Evolutionary conservation across 2,888 invertebrate genomes (phyloP).

Genomic region (Oxytorus armatus): DNA sequence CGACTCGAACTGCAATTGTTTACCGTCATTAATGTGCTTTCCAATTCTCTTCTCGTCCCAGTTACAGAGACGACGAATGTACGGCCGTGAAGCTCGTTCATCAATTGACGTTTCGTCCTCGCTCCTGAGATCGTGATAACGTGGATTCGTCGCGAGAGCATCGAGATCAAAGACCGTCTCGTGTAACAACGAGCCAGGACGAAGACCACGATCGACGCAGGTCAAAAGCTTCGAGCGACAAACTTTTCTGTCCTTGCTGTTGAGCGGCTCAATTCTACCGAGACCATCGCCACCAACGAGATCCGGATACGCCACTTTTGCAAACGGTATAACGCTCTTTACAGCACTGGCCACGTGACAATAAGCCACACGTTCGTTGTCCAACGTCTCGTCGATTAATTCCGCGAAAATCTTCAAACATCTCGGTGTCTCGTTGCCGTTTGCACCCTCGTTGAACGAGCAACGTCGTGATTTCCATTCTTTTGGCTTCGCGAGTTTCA

Average conservation of each 20-base stretch:
- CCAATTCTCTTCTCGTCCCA: constrained; percentile 77
- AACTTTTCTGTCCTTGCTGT: constrained; percentile 85
- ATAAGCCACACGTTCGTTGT: constrained; percentile 83
- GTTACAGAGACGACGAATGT: constrained; percentile 72
- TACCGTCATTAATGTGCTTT: constrained; percentile 76
- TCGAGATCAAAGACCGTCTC: constrained; percentile 91
- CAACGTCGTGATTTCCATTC: constrained; percentile 21
- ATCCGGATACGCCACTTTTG: constrained; percentile 92
- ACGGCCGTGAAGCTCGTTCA: not conserved
- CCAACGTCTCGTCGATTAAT: constrained; percentile 60
- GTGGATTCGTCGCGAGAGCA: constrained; percentile 76
- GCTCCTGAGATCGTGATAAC: not conserved
- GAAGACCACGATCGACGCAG: constrained; percentile 89
- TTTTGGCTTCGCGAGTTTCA: constrained; percentile 48
- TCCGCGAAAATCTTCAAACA: constrained; percentile 66
- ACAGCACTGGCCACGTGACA: constrained; percentile 86
- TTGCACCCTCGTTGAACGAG: not conserved
- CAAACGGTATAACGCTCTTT: constrained; percentile 88
- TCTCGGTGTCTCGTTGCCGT: not conserved
- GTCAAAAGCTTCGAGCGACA: constrained; percentile 87
- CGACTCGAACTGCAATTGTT: constrained; percentile 90
- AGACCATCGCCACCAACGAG: constrained; percentile 87
- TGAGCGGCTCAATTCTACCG: constrained; percentile 87
- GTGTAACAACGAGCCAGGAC: constrained; percentile 87
- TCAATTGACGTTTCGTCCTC: constrained; percentile 27